A percentile compares a stretch with the other conserved stretches of the same genome.
phyloP scores from a whole-genome alignment of 2,113 vertebrate species.

The Campylorhamphus procurvoides region DNA sequence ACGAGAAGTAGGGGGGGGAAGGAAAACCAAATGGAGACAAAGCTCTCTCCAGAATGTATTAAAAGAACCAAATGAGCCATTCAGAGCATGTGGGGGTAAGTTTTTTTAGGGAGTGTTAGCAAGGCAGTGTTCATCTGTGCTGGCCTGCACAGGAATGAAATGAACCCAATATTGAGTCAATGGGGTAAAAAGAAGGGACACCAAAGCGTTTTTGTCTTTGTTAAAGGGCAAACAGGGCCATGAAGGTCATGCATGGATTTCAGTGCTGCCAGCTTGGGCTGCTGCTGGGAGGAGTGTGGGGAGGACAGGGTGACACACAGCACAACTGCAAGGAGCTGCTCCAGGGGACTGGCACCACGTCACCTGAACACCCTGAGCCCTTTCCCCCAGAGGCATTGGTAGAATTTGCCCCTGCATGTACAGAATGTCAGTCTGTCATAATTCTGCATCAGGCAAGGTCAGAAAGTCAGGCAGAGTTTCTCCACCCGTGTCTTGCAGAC shows the following conservation, averaged over 20 bases:
- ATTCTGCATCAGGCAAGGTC: not conserved
- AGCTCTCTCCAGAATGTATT: not conserved
- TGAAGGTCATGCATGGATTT: not conserved
- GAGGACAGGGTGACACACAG: not conserved
- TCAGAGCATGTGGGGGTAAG: slow-evolving; percentile 13
- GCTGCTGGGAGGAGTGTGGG: not conserved
- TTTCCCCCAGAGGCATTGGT: fast-evolving
- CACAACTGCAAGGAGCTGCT: not conserved
- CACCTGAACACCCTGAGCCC: not conserved
- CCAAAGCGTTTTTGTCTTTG: not conserved
- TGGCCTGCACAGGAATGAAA: not conserved
- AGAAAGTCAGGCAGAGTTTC: not conserved
- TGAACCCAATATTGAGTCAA: not conserved
- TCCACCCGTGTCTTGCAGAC: not conserved
- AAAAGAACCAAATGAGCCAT: not conserved
- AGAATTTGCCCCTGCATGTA: not conserved
- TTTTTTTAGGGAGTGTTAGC: not conserved
- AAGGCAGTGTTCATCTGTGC: not conserved
- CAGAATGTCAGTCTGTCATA: not conserved
- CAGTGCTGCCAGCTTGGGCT: not conserved
- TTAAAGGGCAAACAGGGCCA: not conserved
- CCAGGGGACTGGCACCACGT: fast-evolving
- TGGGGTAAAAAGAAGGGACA: not conserved
- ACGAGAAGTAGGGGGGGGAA: not conserved
- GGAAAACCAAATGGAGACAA: slow-evolving; percentile 31